A percentile compares a stretch with the other conserved stretches of the same genome.
Conservation (phyloP, 2,113 vertebrate genomes). For the Lycaon pictus region DNA sequence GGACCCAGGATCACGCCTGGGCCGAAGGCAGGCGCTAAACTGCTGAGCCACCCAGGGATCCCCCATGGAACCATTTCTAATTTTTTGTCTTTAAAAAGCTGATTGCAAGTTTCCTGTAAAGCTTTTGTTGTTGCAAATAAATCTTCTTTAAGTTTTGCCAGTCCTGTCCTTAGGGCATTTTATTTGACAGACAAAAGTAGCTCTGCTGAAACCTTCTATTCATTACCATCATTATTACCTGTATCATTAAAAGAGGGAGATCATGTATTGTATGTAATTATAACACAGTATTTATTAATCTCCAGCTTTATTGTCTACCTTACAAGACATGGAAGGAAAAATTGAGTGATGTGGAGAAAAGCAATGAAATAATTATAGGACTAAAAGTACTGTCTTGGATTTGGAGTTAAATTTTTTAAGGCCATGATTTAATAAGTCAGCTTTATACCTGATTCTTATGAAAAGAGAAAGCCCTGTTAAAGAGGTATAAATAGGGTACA, state of each 20-base stretch:
- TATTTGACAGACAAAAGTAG: constrained; percentile 25
- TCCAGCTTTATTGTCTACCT: constrained; percentile 39
- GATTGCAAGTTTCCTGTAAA: constrained; percentile 20
- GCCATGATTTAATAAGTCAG: constrained; percentile 42
- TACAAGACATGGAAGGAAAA: constrained; percentile 44
- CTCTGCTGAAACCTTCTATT: neutral
- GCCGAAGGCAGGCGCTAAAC: too few species aligned
- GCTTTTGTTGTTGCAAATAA: constrained; percentile 10
- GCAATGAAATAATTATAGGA: constrained; percentile 49
- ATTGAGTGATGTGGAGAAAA: constrained; percentile 48
- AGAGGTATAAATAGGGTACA: constrained; percentile 46
- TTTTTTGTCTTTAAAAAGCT: constrained; percentile 17
- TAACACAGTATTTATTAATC: constrained; percentile 6
- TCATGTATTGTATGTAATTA: constrained; percentile 9
- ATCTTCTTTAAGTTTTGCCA: neutral
- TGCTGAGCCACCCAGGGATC: too few species aligned
- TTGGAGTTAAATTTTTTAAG: constrained; percentile 50
- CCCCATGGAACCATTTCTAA: neutral
- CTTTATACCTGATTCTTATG: constrained; percentile 36
- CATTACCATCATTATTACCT: neutral
- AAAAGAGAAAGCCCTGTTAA: constrained; percentile 43
- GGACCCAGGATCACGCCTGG: too few species aligned
- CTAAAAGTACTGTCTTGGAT: constrained; percentile 49
- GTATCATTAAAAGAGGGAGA: constrained; percentile 15
- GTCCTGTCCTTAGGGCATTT: constrained; percentile 11